Conservation (phyloP, 2,888 invertebrate genomes). For the Ennomos fuscantarius region DNA sequence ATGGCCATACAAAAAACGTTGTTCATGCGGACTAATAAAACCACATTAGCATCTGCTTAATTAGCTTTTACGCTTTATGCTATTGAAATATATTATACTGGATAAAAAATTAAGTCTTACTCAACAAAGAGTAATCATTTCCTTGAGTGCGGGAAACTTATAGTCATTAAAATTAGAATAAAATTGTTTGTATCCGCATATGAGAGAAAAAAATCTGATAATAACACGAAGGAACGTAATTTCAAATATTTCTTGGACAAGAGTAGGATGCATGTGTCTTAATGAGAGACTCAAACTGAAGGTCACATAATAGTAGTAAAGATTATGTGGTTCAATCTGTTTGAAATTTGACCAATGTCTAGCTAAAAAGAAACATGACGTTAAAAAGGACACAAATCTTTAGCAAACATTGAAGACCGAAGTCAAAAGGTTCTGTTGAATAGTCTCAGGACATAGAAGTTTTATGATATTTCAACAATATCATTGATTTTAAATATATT, state of each 20-base stretch:
- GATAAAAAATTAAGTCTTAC: conserved; percentile 50
- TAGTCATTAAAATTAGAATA: conserved; percentile 52
- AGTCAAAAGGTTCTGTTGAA: too few species aligned
- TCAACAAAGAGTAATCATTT: conserved; percentile 63
- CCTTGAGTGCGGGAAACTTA: conserved; percentile 68
- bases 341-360: conserved; percentile 3
- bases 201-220: conserved; percentile 48
- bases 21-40: conserved; percentile 39
- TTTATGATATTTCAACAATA: too few species aligned
- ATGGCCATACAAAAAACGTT: conserved; percentile 33
- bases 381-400: too few species aligned
- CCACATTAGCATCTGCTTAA: conserved; percentile 51
- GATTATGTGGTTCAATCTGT: conserved; percentile 2
- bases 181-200: conserved; percentile 34
- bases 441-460: too few species aligned
- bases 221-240: conserved; percentile 50
- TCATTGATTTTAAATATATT: too few species aligned
- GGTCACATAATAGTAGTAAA: conserved; percentile 43
- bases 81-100: conserved; percentile 51
- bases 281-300: conserved; percentile 58
- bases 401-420: too few species aligned
- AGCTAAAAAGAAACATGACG: background rate
- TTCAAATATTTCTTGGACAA: conserved; percentile 52
- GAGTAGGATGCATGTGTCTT: conserved; percentile 50
- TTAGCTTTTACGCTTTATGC: conserved; percentile 56